These are phyloP conservation scores for Podocnemis expansa DNA, from an alignment of 2,113 vertebrate species.

Conservation along the genomic window DNA sequence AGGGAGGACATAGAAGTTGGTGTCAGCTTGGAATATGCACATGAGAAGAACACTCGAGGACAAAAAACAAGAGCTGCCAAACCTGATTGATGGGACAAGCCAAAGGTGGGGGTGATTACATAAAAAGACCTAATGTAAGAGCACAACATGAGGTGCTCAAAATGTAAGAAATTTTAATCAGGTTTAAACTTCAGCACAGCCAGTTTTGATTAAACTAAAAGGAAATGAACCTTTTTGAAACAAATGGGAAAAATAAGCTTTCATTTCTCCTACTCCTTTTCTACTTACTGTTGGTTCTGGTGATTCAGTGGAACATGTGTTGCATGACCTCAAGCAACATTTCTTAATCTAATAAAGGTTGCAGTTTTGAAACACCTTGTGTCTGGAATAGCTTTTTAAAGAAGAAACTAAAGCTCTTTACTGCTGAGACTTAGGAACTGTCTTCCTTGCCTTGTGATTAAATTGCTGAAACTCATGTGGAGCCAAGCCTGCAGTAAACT, in stretches of 20 bases:
- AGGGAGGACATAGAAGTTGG: not conserved
- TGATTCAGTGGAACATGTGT: not conserved
- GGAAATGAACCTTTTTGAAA: not conserved
- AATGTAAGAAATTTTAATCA: not conserved
- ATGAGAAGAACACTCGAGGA: not conserved
- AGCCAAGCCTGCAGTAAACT: not conserved
- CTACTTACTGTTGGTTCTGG: conserved; percentile 30
- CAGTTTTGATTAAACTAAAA: conserved; percentile 11
- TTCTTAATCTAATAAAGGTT: conserved; percentile 10
- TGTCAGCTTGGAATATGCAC: not conserved
- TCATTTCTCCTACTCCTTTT: not conserved
- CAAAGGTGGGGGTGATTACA: not conserved
- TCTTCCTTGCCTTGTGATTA: not conserved
- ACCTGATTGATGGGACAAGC: not conserved
- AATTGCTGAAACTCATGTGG: not conserved
- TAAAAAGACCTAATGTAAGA: fast-evolving
- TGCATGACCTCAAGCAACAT: conserved; percentile 27
- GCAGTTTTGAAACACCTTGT: not conserved
- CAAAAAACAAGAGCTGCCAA: not conserved
- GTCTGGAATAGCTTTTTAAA: not conserved
- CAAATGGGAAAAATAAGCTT: conserved; percentile 20
- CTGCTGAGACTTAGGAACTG: not conserved
- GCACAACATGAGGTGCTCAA: not conserved
- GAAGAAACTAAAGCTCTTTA: not conserved
- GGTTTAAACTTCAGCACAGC: not conserved